Base-by-base conservation (phyloP, 1,140 invertebrate genomes). In the Drosophila guanche region DNA sequence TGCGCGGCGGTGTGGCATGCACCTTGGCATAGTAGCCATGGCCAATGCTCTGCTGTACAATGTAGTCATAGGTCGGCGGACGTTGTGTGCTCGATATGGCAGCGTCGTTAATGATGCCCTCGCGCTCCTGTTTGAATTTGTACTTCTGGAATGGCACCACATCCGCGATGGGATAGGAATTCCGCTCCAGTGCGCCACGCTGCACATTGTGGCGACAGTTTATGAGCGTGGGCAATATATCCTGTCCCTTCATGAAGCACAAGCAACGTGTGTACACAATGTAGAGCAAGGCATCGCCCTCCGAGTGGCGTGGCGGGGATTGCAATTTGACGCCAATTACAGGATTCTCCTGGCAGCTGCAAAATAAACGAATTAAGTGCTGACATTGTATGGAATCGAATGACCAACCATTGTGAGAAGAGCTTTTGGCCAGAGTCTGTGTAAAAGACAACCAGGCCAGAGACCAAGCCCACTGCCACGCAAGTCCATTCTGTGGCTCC, bases 391-490 rank as follows among this genome's bases (percentile, higher is more conserved):
- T n/a, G n/a, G 0, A 6, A 4, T 14, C 25, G 2, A 0, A 3
- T 40, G 4, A 43, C 62, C 50, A 66, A 83, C 88, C 96, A 94
- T 91, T 99, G 97, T 42, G 95, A 95, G 12, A 98, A 92, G 29
- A 99, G 92, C 41, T 97, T 92, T 70, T 95, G 94, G 33, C 96
- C 97, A 79, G 94, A 95, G 93, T 98, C 97, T 7, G 96, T 97
- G 90, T 98, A 99, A 92, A 99, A 97, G 68, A 95, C 93, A 33
- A 99, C 92, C 92, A 94, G 95, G 29, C 98, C 98, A 66, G 95
- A 95, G 72, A 94, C 94, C 78, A 98, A 97, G 20, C 98, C 98
- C 61, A 98, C 93, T 66, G 96, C 94, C 67, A 99, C 94, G 92
- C 97, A 98, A 10, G 97, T 98, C 98, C 98, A 99, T 91, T 99